A percentile compares a stretch with the other conserved stretches of the same genome.
These are phyloP conservation scores for Spodoptera picta DNA, from an alignment of 2,888 invertebrate species.

Conservation along the genomic window DNA sequence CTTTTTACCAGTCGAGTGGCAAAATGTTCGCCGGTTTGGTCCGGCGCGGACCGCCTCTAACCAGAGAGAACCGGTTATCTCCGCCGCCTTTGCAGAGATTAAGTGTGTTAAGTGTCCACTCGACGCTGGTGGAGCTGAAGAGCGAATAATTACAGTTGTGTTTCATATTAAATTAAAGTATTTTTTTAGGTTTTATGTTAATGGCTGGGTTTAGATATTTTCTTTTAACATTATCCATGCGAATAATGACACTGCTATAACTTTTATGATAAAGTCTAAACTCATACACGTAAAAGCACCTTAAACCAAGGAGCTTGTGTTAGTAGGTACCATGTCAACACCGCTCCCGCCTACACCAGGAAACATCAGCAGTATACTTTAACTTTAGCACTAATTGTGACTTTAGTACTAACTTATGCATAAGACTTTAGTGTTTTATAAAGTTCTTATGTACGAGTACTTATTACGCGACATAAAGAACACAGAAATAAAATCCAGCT, in stretches of 20 bases:
- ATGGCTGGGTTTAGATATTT: no score
- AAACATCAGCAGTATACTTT: no score
- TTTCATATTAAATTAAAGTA: slow-evolving; percentile 24
- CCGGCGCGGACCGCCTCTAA: slow-evolving; percentile 4
- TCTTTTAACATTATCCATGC: no score
- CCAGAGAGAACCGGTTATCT: slow-evolving; percentile 36
- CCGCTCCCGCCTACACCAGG: no score
- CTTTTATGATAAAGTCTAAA: no score
- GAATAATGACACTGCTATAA: no score
- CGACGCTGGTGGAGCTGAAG: slow-evolving; percentile 1
- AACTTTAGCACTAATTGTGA: no score
- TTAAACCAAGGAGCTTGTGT: no score
- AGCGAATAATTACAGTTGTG: slow-evolving; percentile 32
- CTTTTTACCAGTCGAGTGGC: slow-evolving; percentile 47
- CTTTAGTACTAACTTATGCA: neutral
- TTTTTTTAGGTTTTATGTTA: no score
- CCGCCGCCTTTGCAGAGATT: slow-evolving; percentile 37
- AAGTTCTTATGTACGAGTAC: neutral
- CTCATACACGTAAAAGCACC: no score
- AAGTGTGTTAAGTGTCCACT: slow-evolving; percentile 44
- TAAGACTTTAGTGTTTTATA: neutral
- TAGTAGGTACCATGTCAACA: no score
- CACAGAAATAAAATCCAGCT: slow-evolving; percentile 14
- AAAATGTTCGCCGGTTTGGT: slow-evolving; percentile 29
- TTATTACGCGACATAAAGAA: no score